These are phyloP conservation scores for Lucilia cuprina DNA, from an alignment of 1,140 invertebrate species.

Conservation along the genomic window DNA sequence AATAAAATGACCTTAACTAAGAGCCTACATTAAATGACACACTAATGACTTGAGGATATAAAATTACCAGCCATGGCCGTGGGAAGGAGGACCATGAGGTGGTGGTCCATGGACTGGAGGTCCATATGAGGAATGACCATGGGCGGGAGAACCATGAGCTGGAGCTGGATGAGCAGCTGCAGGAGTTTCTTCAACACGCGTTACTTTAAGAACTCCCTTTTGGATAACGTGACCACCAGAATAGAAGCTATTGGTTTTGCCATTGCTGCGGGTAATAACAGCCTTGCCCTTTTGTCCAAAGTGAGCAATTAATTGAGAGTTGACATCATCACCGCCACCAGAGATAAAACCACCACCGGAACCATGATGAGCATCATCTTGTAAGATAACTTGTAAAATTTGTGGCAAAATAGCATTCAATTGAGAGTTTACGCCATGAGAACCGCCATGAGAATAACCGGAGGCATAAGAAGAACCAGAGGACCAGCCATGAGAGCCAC, in stretches of 20 bases:
- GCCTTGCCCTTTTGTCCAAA: constrained; percentile 50
- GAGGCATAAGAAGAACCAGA: constrained; percentile 39
- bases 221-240: constrained; percentile 55
- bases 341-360: constrained; percentile 11
- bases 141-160: constrained; percentile 20
- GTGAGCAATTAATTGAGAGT: constrained; percentile 47
- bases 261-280: constrained; percentile 49
- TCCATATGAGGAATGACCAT: background rate
- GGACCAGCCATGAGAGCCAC: constrained; percentile 44
- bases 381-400: constrained; percentile 53
- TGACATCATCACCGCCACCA: constrained; percentile 38
- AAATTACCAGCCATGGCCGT: background rate
- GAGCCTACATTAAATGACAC: background rate
- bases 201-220: constrained; percentile 53
- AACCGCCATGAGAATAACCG: constrained; percentile 47
- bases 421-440: constrained; percentile 42
- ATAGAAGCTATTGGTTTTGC: constrained; percentile 50
- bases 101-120: background rate
- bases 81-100: background rate
- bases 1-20: background rate
- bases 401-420: constrained; percentile 52
- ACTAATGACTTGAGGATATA: background rate
- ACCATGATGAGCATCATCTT: constrained; percentile 45
- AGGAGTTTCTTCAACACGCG: constrained; percentile 46
- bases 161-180: constrained; percentile 34